These are phyloP conservation scores for Rhizomys pruinosus DNA, from an alignment of 2,113 vertebrate species.

Conservation along the genomic window DNA sequence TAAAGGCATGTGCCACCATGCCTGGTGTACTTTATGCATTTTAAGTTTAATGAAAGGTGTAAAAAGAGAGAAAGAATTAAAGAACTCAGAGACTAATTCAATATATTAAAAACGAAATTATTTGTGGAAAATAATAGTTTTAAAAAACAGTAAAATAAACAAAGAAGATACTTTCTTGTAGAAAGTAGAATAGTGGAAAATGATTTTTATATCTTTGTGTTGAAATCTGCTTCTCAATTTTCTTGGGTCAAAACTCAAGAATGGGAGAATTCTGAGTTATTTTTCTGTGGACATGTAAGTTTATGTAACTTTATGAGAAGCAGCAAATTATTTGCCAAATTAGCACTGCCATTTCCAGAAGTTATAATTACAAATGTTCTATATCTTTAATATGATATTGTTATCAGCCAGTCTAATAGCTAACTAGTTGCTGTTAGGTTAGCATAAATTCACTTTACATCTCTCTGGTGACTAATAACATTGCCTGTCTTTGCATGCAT, in stretches of 20 bases:
- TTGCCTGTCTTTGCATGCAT: neutral
- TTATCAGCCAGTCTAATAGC: neutral
- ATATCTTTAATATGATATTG: neutral
- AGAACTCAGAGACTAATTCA: neutral
- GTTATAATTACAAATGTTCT: neutral
- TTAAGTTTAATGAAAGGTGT: constrained; percentile 7
- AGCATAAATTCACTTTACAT: neutral
- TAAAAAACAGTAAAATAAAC: neutral
- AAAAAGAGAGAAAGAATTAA: neutral
- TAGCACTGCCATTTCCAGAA: neutral
- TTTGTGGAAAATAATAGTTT: neutral
- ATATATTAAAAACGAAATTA: constrained; percentile 18
- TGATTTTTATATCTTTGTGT: neutral
- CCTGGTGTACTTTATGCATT: neutral
- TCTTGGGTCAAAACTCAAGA: neutral
- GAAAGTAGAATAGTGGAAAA: neutral
- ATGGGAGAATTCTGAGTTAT: neutral
- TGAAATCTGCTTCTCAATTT: neutral
- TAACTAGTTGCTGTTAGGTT: neutral
- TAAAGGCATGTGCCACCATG: no score
- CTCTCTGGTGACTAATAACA: neutral
- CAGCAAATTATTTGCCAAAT: neutral
- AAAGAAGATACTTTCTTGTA: neutral
- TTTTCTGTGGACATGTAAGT: neutral
- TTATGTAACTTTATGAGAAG: neutral